Base-by-base conservation (phyloP, 2,113 vertebrate species). In the Saccopteryx bilineata region DNA sequence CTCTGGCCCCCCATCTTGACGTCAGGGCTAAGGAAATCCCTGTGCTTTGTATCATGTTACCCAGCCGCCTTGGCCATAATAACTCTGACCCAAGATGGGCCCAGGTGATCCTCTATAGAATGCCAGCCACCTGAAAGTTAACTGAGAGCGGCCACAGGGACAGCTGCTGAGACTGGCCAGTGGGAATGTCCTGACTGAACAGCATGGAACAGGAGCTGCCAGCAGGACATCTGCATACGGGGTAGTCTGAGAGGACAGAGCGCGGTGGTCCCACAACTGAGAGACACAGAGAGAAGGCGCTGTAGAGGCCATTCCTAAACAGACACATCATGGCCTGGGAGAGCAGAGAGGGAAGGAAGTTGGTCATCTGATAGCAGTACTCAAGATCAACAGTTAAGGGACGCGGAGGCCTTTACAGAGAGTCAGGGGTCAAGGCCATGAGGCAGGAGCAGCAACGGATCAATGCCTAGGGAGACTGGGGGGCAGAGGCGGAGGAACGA, bases 51-150 rank as follows among this genome's bases (percentile, higher is more conserved):
- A 24, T 10, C 52, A 1, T 4, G 5, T 33, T 15, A 9, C 18
- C 28, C 60, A 56, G 31, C 61, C 61, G 9, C 5, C 2, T 7
- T 26, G 68, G 50, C 74, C 58, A 60, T 9, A 24, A 18, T 3
- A 14, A 0, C 60, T 15, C 31, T 31, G 13, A 1, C 18, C 33
- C 19, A 5, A 18, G 5, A 26, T 9, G 63, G 76, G 12, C 12
- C 23, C 15, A 21, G 23, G 9, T 0, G 3, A 0, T 39, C 26
- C 2, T 17, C 33, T 21, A 2, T 0, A 17, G 33, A 68, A 80
- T 10, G 33, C 90, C 23, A 61, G 46, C 31, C 74, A 54, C 31
- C 63, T 66, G 9, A 23, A 54, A 24, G 48, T 1, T 4, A 31
- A 39, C 39, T 39, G 39, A 39, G 39, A 39, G 39, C 39, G 39